Conservation (phyloP, 37 sponge, comb jelly and placozoan species). For the Haliclona indistincta region DNA sequence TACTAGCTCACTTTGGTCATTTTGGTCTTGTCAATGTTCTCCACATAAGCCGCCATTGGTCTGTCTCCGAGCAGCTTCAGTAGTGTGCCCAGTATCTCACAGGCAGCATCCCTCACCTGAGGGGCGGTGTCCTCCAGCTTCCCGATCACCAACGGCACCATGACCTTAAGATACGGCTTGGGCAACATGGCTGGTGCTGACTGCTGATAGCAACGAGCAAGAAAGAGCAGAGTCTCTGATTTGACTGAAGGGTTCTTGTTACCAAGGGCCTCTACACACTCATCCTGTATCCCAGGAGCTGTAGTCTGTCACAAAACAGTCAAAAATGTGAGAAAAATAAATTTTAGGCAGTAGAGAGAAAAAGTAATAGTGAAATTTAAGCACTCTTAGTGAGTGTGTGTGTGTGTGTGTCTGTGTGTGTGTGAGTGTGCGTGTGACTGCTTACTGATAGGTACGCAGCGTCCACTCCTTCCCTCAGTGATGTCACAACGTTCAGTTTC, state of each 20-base stretch:
- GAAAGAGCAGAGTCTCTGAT: constrained; percentile 78
- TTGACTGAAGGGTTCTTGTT: constrained; percentile 93
- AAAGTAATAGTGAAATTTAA: background rate
- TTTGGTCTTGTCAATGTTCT: constrained; percentile 84
- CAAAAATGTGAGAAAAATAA: background rate
- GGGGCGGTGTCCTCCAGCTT: constrained; percentile 85
- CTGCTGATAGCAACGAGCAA: constrained; percentile 78
- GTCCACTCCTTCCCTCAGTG: constrained; percentile 87
- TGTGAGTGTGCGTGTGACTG: too few relatives aligned
- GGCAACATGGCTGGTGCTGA: constrained; percentile 80
- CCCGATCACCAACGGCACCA: constrained; percentile 76
- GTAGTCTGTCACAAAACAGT: constrained; percentile 52
- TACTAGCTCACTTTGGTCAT: constrained; percentile 64
- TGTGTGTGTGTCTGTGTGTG: too few relatives aligned
- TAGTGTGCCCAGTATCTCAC: constrained; percentile 83
- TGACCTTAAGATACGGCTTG: constrained; percentile 78
- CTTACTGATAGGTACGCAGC: constrained; percentile 79
- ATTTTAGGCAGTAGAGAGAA: background rate
- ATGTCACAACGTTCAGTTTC: constrained; percentile 83
- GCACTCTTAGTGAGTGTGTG: background rate
- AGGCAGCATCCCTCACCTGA: constrained; percentile 82
- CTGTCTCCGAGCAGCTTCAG: constrained; percentile 91
- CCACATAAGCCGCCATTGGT: constrained; percentile 71
- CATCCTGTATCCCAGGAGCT: constrained; percentile 72
- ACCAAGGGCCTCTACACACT: constrained; percentile 62